A percentile compares a stretch with the other conserved stretches of the same genome.
Evolutionary conservation across 2,888 invertebrate genomes (phyloP).

Genomic region (Dendrolimus pini): DNA sequence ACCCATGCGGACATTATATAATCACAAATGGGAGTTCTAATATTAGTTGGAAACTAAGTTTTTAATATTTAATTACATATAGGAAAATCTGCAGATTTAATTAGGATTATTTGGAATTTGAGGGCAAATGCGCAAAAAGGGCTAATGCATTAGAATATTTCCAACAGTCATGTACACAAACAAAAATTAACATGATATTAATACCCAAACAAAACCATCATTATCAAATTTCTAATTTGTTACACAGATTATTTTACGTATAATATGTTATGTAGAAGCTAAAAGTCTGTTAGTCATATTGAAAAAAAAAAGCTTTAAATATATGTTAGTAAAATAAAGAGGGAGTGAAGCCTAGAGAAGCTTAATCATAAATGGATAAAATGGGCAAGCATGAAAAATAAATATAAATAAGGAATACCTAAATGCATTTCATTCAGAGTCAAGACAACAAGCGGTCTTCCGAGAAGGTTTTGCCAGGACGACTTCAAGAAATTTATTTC

Average conservation of each 20-base stretch:
- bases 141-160: too few relatives aligned
- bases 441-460: constrained; percentile 96
- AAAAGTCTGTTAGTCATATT: too few relatives aligned
- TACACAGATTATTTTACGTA: too few relatives aligned
- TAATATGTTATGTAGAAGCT: too few relatives aligned
- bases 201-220: too few relatives aligned
- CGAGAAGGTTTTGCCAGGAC: constrained; percentile 98
- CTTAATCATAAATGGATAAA: constrained; percentile 7
- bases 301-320: too few relatives aligned
- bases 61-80: background rate
- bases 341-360: background rate
- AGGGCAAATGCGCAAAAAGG: too few relatives aligned
- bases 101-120: too few relatives aligned
- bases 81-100: too few relatives aligned
- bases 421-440: constrained; percentile 91
- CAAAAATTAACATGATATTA: too few relatives aligned
- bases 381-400: constrained; percentile 37
- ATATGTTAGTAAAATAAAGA: background rate
- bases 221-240: too few relatives aligned
- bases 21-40: constrained; percentile 5
- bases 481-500: constrained; percentile 98
- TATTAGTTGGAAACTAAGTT: background rate
- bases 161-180: too few relatives aligned
- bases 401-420: constrained; percentile 78
- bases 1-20: constrained; percentile 41